Evolutionary conservation across 2,113 vertebrate genomes (phyloP).

Genomic region (Grammomys dolichurus): DNA sequence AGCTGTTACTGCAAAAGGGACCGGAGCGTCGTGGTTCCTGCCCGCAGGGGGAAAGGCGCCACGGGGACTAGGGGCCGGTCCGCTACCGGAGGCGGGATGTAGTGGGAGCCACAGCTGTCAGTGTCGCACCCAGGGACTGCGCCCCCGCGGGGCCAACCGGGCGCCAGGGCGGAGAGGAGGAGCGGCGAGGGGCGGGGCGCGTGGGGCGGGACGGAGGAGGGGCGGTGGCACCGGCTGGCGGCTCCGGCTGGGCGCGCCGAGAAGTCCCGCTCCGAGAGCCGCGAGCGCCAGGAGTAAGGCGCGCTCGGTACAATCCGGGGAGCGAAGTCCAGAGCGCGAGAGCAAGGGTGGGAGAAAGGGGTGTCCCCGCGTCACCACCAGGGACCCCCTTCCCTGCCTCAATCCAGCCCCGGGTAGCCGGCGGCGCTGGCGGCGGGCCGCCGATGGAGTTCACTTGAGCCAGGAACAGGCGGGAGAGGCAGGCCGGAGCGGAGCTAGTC

Average conservation of each 20-base stretch:
- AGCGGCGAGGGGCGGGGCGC: conserved; percentile 65
- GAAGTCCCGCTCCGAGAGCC: conserved; percentile 75
- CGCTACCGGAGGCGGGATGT: background rate
- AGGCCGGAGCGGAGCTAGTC: conserved; percentile 54
- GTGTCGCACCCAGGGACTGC: conserved; percentile 60
- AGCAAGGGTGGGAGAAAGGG: background rate
- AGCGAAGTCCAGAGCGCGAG: background rate
- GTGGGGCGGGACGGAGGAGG: conserved; percentile 72
- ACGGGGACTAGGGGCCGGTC: background rate
- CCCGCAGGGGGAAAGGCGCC: conserved; percentile 1
- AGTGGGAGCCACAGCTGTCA: conserved; percentile 66
- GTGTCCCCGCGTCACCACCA: background rate
- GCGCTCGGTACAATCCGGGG: background rate
- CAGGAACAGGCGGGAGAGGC: conserved; percentile 64
- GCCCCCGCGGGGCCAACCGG: conserved; percentile 66
- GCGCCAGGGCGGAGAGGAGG: conserved; percentile 64
- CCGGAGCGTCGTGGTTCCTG: background rate
- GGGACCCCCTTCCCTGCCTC: background rate
- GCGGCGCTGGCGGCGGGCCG: conserved; percentile 46
- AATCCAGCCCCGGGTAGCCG: conserved; percentile 26
- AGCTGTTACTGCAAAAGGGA: conserved; percentile 8
- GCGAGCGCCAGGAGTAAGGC: conserved; percentile 60
- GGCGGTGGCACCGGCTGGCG: conserved; percentile 67
- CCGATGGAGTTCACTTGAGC: conserved; percentile 83
- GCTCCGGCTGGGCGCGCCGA: conserved; percentile 49